Base-by-base conservation (phyloP, 2,888 invertebrate genomes). In the Abrostola triplasia region DNA sequence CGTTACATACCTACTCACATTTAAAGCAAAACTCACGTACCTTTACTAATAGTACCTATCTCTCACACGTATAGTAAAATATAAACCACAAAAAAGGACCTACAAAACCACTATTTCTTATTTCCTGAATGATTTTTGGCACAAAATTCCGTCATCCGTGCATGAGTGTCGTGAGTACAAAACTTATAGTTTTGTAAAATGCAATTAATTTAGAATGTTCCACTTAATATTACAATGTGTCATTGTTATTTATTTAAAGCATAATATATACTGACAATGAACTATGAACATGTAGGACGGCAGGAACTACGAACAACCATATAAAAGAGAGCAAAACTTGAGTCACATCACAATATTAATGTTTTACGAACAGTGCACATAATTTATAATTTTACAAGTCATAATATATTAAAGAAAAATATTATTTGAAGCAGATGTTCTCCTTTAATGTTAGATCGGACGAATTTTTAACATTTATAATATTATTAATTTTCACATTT, bases 251-350 rank as follows among this genome's bases (percentile, higher is more conserved):
- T 67, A 60, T 36, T 42, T n/a, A 24, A 75, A 74, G 69, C 63
- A 53, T 65, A 40, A 73, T 67, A 71, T 65, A 63, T 52, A 73
- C 37, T 55, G 77, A 67, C 53, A 67, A 61, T 70, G 59, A 69
- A 59, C 49, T 71, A 67, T 79, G 66, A 77, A 68, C 65, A 79
- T 71, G 77, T 68, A 82, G 85, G 86, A 87, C 88, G 88, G 88
- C 80, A 85, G 79, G 66, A 76, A 78, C 81, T 81, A 81, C 76
- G 79, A 83, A 84, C 88, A 87, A 88, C 86, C 84, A 80, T 79
- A 76, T 60, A 68, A 76, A 73, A 79, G 72, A 80, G 81, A 82
- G 77, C 73, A 81, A 75, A 70, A 76, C 63, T 73, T 64, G 50
- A 62, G 37, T 58, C 55, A 49, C 57, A 50, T 64, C 58, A 41